Percentiles rank a stretch among this genome's conserved stretches.
These are phyloP conservation scores for Volucella inanis DNA, from an alignment of 2,888 invertebrate species.

Conservation along the genomic window DNA sequence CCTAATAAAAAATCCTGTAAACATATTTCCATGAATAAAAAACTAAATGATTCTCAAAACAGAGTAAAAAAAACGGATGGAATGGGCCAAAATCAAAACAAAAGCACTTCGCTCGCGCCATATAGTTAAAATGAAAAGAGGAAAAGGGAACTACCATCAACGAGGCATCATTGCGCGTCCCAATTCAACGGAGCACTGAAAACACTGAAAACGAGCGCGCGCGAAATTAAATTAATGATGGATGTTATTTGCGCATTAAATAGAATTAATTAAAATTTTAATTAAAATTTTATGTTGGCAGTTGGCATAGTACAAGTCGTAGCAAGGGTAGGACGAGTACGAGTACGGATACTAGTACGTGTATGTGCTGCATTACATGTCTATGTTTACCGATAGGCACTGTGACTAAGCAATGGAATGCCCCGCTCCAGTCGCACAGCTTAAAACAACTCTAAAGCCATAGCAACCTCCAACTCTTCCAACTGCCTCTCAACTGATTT, in stretches of 20 bases:
- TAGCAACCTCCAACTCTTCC: slow-evolving; percentile 15
- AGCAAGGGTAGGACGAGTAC: no score
- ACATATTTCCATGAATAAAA: slow-evolving; percentile 69
- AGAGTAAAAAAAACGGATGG: neutral
- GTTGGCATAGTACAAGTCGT: no score
- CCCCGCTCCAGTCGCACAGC: no score
- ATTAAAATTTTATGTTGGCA: slow-evolving; percentile 72
- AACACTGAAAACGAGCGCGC: slow-evolving; percentile 61
- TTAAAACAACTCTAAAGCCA: neutral
- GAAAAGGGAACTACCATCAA: neutral
- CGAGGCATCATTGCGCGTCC: slow-evolving; percentile 39
- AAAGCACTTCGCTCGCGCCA: neutral
- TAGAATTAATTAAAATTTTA: slow-evolving; percentile 76
- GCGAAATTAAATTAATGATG: slow-evolving; percentile 76
- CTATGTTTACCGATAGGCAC: slow-evolving; percentile 47
- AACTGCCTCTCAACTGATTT: slow-evolving; percentile 1
- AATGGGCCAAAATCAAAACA: slow-evolving; percentile 4
- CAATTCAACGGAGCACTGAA: slow-evolving; percentile 49
- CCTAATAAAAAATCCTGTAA: slow-evolving; percentile 69
- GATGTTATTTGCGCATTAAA: slow-evolving; percentile 76
- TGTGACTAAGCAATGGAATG: slow-evolving; percentile 32
- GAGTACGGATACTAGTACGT: slow-evolving; percentile 11
- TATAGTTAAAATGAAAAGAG: neutral
- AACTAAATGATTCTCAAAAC: slow-evolving; percentile 65
- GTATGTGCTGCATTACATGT: slow-evolving; percentile 42